Evolutionary conservation across 2,888 invertebrate genomes (phyloP).

Genomic region (Drosophila quinaria): DNA sequence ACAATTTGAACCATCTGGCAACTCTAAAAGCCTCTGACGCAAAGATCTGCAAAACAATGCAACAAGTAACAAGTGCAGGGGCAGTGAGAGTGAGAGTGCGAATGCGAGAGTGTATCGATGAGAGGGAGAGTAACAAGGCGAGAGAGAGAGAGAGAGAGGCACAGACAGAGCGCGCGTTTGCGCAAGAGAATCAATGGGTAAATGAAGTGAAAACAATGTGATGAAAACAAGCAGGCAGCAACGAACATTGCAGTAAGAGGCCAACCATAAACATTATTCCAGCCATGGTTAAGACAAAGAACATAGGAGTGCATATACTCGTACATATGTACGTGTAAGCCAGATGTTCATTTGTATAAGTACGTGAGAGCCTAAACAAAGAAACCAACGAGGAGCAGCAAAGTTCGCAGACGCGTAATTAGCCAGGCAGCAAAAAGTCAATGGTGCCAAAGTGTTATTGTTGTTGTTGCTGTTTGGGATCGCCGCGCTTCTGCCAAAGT

Average conservation of each 20-base stretch:
- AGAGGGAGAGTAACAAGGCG: constrained; percentile 6
- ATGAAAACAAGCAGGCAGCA: constrained; percentile 32
- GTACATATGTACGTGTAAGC: not conserved
- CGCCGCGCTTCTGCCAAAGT: constrained; percentile 53
- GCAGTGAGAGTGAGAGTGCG: constrained; percentile 15
- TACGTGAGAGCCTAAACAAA: constrained; percentile 52
- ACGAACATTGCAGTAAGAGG: constrained; percentile 49
- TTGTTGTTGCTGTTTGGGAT: constrained; percentile 29
- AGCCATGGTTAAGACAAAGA: constrained; percentile 69
- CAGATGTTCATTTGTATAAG: not conserved
- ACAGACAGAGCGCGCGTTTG: constrained; percentile 54
- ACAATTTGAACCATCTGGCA: constrained; percentile 26
- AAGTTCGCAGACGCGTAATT: constrained; percentile 52
- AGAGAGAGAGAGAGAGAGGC: constrained; percentile 13
- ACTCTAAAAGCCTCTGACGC: constrained; percentile 7
- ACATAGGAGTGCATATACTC: constrained; percentile 8
- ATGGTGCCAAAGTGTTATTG: constrained; percentile 20
- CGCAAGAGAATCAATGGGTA: constrained; percentile 65
- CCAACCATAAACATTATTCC: constrained; percentile 28
- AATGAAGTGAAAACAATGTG: constrained; percentile 46
- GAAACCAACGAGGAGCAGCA: constrained; percentile 49
- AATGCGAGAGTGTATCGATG: not conserved
- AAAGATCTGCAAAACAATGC: constrained; percentile 48
- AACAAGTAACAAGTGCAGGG: constrained; percentile 57
- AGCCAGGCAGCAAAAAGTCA: constrained; percentile 44